A percentile compares a stretch with the other conserved stretches of the same genome.
Conservation (phyloP, 2,888 invertebrate species). For the Lycaena phlaeas region DNA sequence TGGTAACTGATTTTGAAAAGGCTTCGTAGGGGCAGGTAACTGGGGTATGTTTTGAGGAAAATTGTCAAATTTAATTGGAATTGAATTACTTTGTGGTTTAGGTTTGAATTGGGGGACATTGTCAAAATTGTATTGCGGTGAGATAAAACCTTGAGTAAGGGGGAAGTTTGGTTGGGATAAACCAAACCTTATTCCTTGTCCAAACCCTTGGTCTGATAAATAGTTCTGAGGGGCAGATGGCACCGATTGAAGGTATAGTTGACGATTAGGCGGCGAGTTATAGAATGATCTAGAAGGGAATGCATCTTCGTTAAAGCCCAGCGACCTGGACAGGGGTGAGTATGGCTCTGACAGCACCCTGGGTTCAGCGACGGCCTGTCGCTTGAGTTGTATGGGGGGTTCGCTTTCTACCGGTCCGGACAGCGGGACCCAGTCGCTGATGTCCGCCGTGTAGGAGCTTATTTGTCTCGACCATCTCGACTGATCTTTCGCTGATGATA, state of each 20-base stretch:
- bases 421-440: slow-evolving; percentile 61
- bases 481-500: slow-evolving; percentile 37
- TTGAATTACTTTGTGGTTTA: slow-evolving; percentile 31
- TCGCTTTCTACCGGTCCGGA: slow-evolving; percentile 43
- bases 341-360: slow-evolving; percentile 59
- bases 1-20: slow-evolving; percentile 33
- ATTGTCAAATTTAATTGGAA: slow-evolving; percentile 42
- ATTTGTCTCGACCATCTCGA: slow-evolving; percentile 65
- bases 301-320: slow-evolving; percentile 38
- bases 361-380: slow-evolving; percentile 61
- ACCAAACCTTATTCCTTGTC: slow-evolving; percentile 54
- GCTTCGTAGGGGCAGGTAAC: slow-evolving; percentile 34
- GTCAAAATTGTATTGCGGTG: slow-evolving; percentile 48
- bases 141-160: slow-evolving; percentile 50
- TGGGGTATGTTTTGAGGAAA: slow-evolving; percentile 29
- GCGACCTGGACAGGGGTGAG: slow-evolving; percentile 31
- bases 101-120: slow-evolving; percentile 35
- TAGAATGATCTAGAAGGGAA: slow-evolving; percentile 47
- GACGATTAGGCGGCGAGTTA: slow-evolving; percentile 44
- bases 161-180: slow-evolving; percentile 53
- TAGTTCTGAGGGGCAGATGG: slow-evolving; percentile 63
- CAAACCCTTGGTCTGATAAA: slow-evolving; percentile 55
- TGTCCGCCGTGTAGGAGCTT: slow-evolving; percentile 60
- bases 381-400: slow-evolving; percentile 37
- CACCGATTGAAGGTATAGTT: slow-evolving; percentile 55